phyloP scores from a whole-genome alignment of 2,888 invertebrate species.

The Doris montereyensis region DNA sequence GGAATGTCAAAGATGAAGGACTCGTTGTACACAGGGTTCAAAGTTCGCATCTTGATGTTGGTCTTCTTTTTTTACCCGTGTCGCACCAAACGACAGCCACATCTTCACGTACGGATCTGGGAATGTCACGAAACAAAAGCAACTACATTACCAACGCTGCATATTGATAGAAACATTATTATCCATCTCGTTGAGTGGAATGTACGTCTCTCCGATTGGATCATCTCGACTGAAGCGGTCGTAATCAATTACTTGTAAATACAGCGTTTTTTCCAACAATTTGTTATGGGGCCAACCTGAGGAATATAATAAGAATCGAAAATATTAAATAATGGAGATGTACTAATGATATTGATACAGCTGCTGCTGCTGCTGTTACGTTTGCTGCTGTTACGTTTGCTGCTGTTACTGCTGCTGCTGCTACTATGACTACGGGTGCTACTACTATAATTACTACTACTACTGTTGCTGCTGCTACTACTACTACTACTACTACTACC shows the following conservation, averaged over 20 bases:
- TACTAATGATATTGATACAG: too few relatives aligned
- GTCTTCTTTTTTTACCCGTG: constrained; percentile 96
- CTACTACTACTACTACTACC: too few relatives aligned
- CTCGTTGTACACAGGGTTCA: constrained; percentile 97
- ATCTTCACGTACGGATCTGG: constrained; percentile 98
- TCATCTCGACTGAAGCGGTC: constrained; percentile 70
- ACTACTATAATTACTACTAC: too few relatives aligned
- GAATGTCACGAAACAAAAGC: constrained; percentile 49
- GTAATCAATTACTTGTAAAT: constrained; percentile 72
- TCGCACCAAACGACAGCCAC: constrained; percentile 95
- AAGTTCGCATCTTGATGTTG: constrained; percentile 79
- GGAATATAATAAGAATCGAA: too few relatives aligned
- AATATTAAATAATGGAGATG: too few relatives aligned
- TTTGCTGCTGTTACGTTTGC: too few relatives aligned
- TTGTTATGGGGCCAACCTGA: constrained; percentile 72
- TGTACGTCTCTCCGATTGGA: constrained; percentile 67
- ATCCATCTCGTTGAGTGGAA: constrained; percentile 68
- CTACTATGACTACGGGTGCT: too few relatives aligned
- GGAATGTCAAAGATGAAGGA: constrained; percentile 96
- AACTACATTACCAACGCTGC: neutral
- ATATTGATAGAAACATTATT: neutral
- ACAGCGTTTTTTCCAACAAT: constrained; percentile 69
- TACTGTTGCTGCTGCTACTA: too few relatives aligned
- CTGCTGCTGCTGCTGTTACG: too few relatives aligned
- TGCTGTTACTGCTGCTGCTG: too few relatives aligned